Conservation (phyloP, 2,888 invertebrate genomes). For the Zygothrica quintamaculata region DNA sequence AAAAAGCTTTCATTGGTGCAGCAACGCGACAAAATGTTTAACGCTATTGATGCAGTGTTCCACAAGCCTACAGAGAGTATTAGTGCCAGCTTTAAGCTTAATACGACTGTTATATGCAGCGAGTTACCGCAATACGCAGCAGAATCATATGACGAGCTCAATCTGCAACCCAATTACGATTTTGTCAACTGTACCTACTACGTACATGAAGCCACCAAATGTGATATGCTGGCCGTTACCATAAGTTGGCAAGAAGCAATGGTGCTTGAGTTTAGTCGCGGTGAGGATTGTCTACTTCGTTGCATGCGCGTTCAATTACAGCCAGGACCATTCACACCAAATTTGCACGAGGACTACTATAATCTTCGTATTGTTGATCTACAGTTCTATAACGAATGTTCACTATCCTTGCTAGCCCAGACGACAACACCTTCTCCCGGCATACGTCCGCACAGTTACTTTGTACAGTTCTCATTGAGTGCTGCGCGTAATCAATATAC, state of each 20-base stretch:
- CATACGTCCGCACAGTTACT: conserved; percentile 85
- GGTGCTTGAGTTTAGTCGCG: conserved; percentile 79
- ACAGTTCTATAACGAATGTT: conserved; percentile 89
- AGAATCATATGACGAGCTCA: conserved; percentile 29
- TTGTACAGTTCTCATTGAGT: conserved; percentile 84
- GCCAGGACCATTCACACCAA: conserved; percentile 82
- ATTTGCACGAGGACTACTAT: conserved; percentile 71
- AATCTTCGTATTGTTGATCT: conserved; percentile 87
- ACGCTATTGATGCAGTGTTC: conserved; percentile 89
- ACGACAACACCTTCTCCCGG: conserved; percentile 85
- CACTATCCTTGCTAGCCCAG: conserved; percentile 89
- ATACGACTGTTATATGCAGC: conserved; percentile 86
- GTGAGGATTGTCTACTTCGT: conserved; percentile 83
- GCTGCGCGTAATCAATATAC: conserved; percentile 84
- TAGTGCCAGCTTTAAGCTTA: conserved; percentile 87
- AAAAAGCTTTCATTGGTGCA: conserved; percentile 92
- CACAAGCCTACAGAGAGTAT: conserved; percentile 88
- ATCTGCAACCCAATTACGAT: conserved; percentile 33
- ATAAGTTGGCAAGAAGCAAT: conserved; percentile 79
- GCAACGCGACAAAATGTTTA: conserved; percentile 89
- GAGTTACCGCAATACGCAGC: conserved; percentile 51
- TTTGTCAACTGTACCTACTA: conserved; percentile 76
- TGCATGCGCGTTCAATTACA: conserved; percentile 86
- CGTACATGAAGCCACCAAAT: conserved; percentile 70
- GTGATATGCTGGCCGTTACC: conserved; percentile 79